A percentile compares a stretch with the other conserved stretches of the same genome.
Conservation (phyloP, 1,140 invertebrate genomes). For the Luehdorfia chinensis region DNA sequence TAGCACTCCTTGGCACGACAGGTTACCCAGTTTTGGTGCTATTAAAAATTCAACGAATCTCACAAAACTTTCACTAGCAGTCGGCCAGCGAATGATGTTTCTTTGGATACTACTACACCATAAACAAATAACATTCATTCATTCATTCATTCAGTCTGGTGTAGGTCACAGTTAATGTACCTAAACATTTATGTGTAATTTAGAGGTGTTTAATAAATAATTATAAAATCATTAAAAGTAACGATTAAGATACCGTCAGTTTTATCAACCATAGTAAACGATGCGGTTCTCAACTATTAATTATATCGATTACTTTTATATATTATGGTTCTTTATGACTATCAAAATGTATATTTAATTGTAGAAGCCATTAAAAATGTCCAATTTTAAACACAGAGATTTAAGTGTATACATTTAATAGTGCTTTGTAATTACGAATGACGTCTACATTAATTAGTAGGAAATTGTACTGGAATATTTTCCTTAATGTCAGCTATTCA, state of each 20-base stretch:
- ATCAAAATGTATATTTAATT: no score
- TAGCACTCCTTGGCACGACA: constrained; percentile 41
- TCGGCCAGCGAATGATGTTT: constrained; percentile 20
- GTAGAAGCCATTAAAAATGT: no score
- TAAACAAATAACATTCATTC: constrained; percentile 18
- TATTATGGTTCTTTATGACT: no score
- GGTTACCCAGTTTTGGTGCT: constrained; percentile 55
- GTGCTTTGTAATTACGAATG: no score
- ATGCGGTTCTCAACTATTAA: not conserved
- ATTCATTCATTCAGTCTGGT: constrained; percentile 1
- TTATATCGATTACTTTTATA: no score
- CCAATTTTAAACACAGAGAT: no score
- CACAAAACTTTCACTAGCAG: constrained; percentile 65
- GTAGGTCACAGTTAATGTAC: constrained; percentile 1
- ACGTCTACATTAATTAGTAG: no score
- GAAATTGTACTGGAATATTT: constrained; percentile 1
- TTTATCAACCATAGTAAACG: not conserved
- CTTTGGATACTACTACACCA: constrained; percentile 3
- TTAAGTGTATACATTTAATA: no score
- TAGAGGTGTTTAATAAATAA: not conserved
- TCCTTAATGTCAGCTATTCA: constrained; percentile 4
- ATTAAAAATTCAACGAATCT: constrained; percentile 68
- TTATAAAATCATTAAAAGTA: not conserved
- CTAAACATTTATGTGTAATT: not conserved
- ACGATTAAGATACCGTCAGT: no score